These are phyloP conservation scores for Todiramphus saurophagus DNA, from an alignment of 2,113 vertebrate species.

Conservation along the genomic window DNA sequence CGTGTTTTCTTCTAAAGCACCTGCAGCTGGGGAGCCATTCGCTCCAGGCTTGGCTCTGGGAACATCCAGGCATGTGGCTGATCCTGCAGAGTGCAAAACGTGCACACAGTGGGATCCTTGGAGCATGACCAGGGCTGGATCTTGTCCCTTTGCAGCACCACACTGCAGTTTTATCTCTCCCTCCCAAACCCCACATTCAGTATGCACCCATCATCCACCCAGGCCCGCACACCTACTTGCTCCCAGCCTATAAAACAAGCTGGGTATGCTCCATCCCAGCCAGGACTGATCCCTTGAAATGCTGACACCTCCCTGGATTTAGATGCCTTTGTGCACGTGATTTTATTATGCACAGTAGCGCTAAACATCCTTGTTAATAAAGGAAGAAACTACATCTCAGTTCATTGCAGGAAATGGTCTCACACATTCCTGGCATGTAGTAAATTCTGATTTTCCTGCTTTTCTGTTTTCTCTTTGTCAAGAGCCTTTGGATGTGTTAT, in stretches of 20 bases:
- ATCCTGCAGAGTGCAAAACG: neutral
- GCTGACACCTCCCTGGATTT: neutral
- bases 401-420: neutral
- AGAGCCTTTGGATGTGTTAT: neutral
- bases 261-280: neutral
- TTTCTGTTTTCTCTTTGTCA: neutral
- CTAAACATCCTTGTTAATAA: neutral
- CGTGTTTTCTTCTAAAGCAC: neutral
- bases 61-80: neutral
- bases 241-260: neutral
- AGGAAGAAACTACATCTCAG: neutral
- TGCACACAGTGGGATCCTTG: neutral
- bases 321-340: neutral
- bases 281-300: neutral
- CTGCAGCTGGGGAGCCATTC: neutral
- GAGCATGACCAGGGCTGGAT: neutral
- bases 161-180: neutral
- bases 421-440: neutral
- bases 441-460: conserved; percentile 3
- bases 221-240: neutral
- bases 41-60: neutral
- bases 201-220: neutral
- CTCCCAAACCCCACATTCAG: neutral
- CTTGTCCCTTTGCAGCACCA: neutral
- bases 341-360: neutral